These are phyloP conservation scores for Zaprionus obscuricornis DNA, from an alignment of 2,888 invertebrate species.

Conservation along the genomic window DNA sequence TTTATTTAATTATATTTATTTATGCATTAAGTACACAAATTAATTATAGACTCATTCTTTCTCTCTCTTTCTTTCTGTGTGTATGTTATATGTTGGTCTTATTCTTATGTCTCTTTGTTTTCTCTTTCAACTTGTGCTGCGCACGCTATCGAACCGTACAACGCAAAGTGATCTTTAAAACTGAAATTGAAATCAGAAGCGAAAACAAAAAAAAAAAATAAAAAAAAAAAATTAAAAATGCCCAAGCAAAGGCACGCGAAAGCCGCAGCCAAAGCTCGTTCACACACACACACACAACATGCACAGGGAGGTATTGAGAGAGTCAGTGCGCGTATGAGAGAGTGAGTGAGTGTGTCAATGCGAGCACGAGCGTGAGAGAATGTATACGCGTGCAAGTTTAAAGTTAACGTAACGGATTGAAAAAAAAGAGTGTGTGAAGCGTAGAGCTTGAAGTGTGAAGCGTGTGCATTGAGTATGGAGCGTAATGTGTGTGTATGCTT, in stretches of 20 bases:
- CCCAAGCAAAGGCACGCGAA: conserved; percentile 35
- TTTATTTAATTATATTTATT: conserved; percentile 38
- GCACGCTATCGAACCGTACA: conserved; percentile 30
- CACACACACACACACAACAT: conserved; percentile 12
- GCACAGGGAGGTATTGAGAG: not conserved
- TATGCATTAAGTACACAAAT: conserved; percentile 63
- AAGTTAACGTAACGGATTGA: too few relatives aligned
- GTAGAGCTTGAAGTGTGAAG: not conserved
- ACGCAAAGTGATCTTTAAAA: conserved; percentile 67
- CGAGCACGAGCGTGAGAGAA: too few relatives aligned
- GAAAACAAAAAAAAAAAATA: conserved; percentile 6
- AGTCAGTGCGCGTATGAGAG: conserved; percentile 1
- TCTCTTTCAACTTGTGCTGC: not conserved
- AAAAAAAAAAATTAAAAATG: too few relatives aligned
- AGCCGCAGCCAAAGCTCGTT: conserved; percentile 56
- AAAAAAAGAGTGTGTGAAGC: too few relatives aligned
- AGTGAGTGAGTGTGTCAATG: too few relatives aligned
- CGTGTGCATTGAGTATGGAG: not conserved
- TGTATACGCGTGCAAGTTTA: too few relatives aligned
- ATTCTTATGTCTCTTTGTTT: too few relatives aligned
- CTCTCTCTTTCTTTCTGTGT: not conserved
- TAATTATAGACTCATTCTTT: conserved; percentile 33
- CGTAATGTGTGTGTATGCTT: not conserved
- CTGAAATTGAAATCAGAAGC: conserved; percentile 55
- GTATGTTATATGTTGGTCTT: too few relatives aligned